Percentiles rank a stretch among this genome's conserved stretches.
phyloP scores from a whole-genome alignment of 1,140 invertebrate species.

The Drosophila kurseongensis region DNA sequence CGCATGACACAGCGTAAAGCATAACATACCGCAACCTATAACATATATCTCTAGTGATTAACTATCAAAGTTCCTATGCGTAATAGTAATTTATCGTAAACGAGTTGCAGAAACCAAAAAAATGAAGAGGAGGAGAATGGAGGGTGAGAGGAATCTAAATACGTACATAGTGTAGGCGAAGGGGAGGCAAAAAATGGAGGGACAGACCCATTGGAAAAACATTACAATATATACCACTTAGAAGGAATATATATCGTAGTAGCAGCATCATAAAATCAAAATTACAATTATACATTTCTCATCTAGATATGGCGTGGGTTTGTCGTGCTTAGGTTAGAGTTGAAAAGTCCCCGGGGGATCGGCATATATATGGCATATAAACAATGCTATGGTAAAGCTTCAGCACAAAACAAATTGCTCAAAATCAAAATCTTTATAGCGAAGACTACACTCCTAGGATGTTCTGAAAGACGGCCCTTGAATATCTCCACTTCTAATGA shows the following conservation, averaged over 20 bases:
- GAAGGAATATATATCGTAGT: slow-evolving; percentile 41
- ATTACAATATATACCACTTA: slow-evolving; percentile 37
- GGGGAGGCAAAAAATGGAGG: slow-evolving; percentile 1
- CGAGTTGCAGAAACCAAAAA: slow-evolving; percentile 17
- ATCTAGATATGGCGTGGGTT: slow-evolving; percentile 50
- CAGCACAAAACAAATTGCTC: slow-evolving; percentile 75
- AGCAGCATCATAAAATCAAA: slow-evolving; percentile 59
- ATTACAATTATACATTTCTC: slow-evolving; percentile 58
- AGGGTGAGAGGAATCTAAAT: slow-evolving; percentile 58
- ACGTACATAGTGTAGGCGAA: slow-evolving; percentile 64
- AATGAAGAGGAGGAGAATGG: not conserved
- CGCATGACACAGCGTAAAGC: slow-evolving; percentile 41
- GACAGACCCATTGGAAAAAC: not conserved
- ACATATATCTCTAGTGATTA: slow-evolving; percentile 82
- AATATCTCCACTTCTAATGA: slow-evolving; percentile 21
- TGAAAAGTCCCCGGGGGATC: slow-evolving; percentile 15
- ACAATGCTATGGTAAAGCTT: slow-evolving; percentile 44
- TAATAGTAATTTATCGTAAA: slow-evolving; percentile 75
- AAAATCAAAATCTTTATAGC: slow-evolving; percentile 63
- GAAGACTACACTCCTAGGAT: slow-evolving; percentile 27
- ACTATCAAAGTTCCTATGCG: slow-evolving; percentile 84
- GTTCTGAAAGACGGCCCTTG: slow-evolving; percentile 14
- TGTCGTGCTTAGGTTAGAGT: slow-evolving; percentile 41
- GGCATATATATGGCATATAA: slow-evolving; percentile 15
- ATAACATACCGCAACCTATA: slow-evolving; percentile 49